Percentiles rank a stretch among this genome's conserved stretches.
These are phyloP conservation scores for Passer domesticus DNA, from an alignment of 2,113 vertebrate genomes.

Conservation along the genomic window DNA sequence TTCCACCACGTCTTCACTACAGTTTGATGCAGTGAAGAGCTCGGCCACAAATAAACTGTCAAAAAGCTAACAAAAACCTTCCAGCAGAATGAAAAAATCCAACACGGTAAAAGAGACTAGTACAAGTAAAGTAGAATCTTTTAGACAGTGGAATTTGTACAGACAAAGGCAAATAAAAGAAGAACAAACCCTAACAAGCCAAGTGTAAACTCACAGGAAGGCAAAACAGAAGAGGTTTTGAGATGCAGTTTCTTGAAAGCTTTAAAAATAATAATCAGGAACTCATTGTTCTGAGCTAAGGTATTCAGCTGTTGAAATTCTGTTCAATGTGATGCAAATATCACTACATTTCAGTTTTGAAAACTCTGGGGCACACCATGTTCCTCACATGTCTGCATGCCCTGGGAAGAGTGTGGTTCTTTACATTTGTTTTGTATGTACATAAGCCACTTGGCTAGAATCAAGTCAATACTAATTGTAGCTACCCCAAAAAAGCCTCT, in stretches of 20 bases:
- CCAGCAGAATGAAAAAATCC: not conserved
- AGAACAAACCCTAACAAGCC: not conserved
- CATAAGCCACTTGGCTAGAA: not conserved
- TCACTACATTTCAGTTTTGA: not conserved
- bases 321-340: not conserved
- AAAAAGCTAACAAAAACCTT: not conserved
- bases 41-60: not conserved
- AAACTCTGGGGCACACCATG: not conserved
- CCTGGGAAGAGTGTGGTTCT: not conserved
- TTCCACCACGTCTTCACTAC: not conserved
- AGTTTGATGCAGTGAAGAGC: not conserved
- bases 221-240: not conserved
- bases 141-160: not conserved
- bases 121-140: not conserved
- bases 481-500: not conserved
- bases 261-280: not conserved
- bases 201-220: not conserved
- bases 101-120: not conserved
- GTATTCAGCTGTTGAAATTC: not conserved
- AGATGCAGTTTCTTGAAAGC: not conserved
- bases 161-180: not conserved
- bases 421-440: not conserved
- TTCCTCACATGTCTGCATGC: not conserved
- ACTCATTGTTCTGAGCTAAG: not conserved
- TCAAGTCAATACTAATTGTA: not conserved